Base-by-base conservation (phyloP, 2,113 vertebrate genomes). In the Psittacula cyanocephala region DNA sequence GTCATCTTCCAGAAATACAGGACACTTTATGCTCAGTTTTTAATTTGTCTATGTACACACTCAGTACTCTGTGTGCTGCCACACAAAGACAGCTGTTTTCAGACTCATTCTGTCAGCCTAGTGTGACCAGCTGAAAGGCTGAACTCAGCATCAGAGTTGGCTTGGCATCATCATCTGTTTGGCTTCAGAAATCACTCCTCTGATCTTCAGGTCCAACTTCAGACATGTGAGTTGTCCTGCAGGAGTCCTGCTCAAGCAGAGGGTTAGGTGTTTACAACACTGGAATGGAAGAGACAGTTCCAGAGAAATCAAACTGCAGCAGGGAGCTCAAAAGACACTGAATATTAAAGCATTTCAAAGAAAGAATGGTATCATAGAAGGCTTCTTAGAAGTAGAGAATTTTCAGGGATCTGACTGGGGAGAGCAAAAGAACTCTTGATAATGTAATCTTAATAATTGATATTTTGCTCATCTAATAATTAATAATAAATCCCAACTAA, bases 371-470 rank as follows among this genome's bases (percentile, higher is more conserved):
- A 17, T 62, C 59, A 12, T 50, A 13, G 49, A 47, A 91, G 50
- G n/a, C 2, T 1, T 49, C 71, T 91, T 70, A 91, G 71, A 94
- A 93, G 60, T 89, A 24, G 39, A 70, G 46, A 78, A 81, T 82
- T 93, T 89, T 77, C 81, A 52, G 79, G 43, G 75, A 75, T 96
- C 93, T 91, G 71, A 80, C 85, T 63, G 71, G 83, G 57, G 46
- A 86, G 17, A 89, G 57, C 52, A 85, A 77, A 93, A 86, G 82
- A 93, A 44, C 19, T 50, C 90, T 95, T 95, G 79, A 91, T 93
- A 95, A 70, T 71, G 18, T 83, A 75, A 86, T 95, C 68, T 83
- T 84, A 93, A 91, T 88, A 94, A 95, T 74, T 95, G 76, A 94
- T 88, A 78, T 77, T 96, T 95, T 93, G 33, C 29, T 93, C 79